Percentiles rank a stretch among this genome's conserved stretches.
phyloP scores from a whole-genome alignment of 2,797 vertebrate genomes.

The Enteromius thamalakanensis region DNA sequence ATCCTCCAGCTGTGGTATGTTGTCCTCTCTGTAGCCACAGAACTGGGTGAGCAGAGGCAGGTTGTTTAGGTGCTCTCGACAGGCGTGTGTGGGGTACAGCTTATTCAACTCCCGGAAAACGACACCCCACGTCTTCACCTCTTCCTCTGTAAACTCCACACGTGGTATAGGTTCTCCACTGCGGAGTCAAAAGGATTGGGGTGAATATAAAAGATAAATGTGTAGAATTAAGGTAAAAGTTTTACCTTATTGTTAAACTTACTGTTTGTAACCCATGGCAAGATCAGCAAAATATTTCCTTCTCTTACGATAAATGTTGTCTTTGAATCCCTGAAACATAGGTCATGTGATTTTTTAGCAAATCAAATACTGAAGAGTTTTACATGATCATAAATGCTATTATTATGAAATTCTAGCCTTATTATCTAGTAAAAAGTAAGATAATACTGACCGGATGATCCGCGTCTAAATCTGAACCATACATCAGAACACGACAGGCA shows the following conservation, averaged over 20 bases:
- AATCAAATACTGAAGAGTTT: not conserved
- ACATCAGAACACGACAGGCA: conserved; percentile 96
- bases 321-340: conserved; percentile 91
- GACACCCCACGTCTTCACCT: conserved; percentile 94
- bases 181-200: not conserved
- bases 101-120: conserved; percentile 94
- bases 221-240: not conserved
- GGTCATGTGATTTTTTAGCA: not conserved
- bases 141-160: conserved; percentile 94
- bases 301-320: conserved; percentile 84
- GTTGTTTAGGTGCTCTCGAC: conserved; percentile 94
- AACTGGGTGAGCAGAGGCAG: conserved; percentile 90
- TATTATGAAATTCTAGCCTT: not conserved
- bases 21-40: conserved; percentile 94
- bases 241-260: conserved; percentile 64
- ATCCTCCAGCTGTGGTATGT: conserved; percentile 96
- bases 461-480: conserved; percentile 92
- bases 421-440: not conserved
- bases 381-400: not conserved
- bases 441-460: conserved; percentile 89
- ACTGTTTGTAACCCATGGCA: conserved; percentile 90
- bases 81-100: conserved; percentile 94
- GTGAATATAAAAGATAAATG: not conserved
- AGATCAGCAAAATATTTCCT: conserved; percentile 86
- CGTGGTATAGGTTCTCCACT: conserved; percentile 91